Evolutionary conservation across 23 tunicate species (phyloP).

Genomic region (Diplosoma virens): DNA sequence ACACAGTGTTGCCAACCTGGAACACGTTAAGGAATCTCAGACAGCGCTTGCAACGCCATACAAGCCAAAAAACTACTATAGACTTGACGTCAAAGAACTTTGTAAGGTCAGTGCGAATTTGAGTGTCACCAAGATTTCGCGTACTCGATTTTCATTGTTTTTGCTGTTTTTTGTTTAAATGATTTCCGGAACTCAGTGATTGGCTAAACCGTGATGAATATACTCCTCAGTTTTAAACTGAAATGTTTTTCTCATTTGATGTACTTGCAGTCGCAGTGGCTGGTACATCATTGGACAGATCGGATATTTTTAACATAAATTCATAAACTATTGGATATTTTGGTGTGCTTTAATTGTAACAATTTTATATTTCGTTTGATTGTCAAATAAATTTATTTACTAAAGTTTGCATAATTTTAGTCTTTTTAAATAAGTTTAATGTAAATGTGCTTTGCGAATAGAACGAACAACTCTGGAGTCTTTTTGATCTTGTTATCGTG

Average conservation of each 20-base stretch:
- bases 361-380: neutral
- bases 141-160: neutral
- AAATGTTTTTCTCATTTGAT: neutral
- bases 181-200: too few species aligned
- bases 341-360: too few species aligned
- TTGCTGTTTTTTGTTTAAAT: neutral
- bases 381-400: neutral
- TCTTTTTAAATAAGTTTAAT: too few species aligned
- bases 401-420: neutral
- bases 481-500: too few species aligned
- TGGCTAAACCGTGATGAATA: too few species aligned
- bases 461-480: too few species aligned
- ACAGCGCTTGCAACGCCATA: slow-evolving; percentile 20
- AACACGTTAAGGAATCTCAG: neutral
- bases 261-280: neutral
- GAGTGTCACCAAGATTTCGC: neutral
- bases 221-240: neutral
- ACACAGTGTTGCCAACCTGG: slow-evolving; percentile 31
- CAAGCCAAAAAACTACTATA: slow-evolving; percentile 66
- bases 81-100: slow-evolving; percentile 84
- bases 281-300: neutral
- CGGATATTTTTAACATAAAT: too few species aligned
- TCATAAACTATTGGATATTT: too few species aligned
- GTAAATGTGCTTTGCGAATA: too few species aligned
- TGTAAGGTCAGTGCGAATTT: slow-evolving; percentile 67